These are phyloP conservation scores for Phaenicophaeus curvirostris DNA, from an alignment of 2,797 vertebrate genomes.

Conservation along the genomic window DNA sequence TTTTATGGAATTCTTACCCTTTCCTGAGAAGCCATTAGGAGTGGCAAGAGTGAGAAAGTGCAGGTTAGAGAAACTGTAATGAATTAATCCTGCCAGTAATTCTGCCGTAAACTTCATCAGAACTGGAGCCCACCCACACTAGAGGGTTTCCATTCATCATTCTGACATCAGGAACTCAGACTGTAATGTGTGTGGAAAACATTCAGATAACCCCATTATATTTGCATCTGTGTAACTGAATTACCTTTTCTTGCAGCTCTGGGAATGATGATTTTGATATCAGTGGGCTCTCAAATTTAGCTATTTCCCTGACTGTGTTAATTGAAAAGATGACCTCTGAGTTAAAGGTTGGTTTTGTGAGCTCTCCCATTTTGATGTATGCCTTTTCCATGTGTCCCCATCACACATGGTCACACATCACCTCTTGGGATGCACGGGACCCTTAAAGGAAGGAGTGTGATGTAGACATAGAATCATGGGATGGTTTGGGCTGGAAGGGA, in stretches of 20 bases:
- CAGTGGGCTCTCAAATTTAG: not conserved
- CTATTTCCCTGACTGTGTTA: not conserved
- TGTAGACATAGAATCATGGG: not conserved
- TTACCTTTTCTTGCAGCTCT: not conserved
- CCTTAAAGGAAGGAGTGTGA: not conserved
- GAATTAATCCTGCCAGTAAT: constrained; percentile 39
- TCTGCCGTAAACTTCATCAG: constrained; percentile 28
- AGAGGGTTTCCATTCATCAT: constrained; percentile 54
- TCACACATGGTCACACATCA: too few species aligned
- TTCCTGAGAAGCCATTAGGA: not conserved
- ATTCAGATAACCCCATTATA: not conserved
- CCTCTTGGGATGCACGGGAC: accelerated
- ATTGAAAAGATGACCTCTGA: not conserved
- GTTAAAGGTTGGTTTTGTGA: not conserved
- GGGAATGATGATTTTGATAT: not conserved
- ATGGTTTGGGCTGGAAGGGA: too few species aligned
- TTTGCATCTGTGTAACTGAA: not conserved
- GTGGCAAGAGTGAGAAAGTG: not conserved
- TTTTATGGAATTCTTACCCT: not conserved
- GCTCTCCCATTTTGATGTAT: not conserved
- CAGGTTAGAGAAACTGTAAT: constrained; percentile 10
- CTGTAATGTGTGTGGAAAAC: not conserved
- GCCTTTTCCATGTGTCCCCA: not conserved
- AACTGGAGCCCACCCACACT: constrained; percentile 24
- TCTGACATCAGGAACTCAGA: constrained; percentile 26